These are phyloP conservation scores for Mus spretus DNA, from an alignment of 2,797 vertebrate genomes.

Conservation along the genomic window DNA sequence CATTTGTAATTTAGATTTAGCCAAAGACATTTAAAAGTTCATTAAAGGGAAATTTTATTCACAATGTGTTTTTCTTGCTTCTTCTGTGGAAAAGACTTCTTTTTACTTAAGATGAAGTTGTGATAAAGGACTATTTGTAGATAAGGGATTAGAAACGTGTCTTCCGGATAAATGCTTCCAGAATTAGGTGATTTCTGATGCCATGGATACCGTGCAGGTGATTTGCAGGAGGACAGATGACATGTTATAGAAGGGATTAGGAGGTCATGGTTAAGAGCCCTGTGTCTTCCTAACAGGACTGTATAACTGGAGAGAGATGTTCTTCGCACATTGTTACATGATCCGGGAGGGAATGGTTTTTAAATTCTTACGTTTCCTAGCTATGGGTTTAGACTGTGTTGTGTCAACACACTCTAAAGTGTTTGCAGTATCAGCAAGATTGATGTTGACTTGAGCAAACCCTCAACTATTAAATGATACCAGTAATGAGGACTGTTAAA, in stretches of 20 bases:
- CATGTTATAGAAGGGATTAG: background rate
- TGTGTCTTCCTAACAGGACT: background rate
- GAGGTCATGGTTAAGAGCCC: background rate
- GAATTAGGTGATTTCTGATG: background rate
- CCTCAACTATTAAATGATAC: slow-evolving; percentile 69
- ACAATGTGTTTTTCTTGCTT: background rate
- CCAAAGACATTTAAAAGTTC: background rate
- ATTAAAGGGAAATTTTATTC: background rate
- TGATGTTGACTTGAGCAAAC: slow-evolving; percentile 70
- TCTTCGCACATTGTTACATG: background rate
- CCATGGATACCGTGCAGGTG: accelerated
- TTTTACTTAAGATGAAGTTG: slow-evolving; percentile 16
- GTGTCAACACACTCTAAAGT: slow-evolving; percentile 65
- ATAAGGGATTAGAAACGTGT: background rate
- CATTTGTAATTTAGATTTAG: slow-evolving; percentile 78
- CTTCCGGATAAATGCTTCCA: background rate
- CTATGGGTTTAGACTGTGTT: slow-evolving; percentile 61
- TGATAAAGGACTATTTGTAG: slow-evolving; percentile 13
- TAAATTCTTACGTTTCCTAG: slow-evolving; percentile 28
- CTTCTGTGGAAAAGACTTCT: background rate
- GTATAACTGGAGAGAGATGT: background rate
- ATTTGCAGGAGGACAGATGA: background rate
- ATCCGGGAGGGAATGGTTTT: background rate
- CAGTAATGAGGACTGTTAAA: slow-evolving; percentile 62
- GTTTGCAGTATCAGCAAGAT: slow-evolving; percentile 72